phyloP scores from a whole-genome alignment of 2,888 invertebrate genomes.

The Lysandra bellargus region DNA sequence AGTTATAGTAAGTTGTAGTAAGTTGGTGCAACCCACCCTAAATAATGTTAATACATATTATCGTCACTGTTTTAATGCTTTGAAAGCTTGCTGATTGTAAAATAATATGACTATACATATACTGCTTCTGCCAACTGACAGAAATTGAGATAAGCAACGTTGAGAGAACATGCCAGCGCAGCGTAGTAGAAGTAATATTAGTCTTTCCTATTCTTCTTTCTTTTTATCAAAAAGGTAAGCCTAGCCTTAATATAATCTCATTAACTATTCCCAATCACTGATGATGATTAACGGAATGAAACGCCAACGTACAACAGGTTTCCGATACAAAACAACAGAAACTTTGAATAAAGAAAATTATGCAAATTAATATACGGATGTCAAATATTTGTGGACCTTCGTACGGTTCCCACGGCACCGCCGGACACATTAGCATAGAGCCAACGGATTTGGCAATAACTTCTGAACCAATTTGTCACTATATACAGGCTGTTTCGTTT shows the following conservation, averaged over 20 bases:
- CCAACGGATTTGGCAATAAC: conserved; percentile 39
- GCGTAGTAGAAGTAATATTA: no score
- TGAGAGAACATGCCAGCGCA: no score
- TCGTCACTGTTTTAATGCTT: no score
- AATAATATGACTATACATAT: no score
- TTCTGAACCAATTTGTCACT: conserved; percentile 39
- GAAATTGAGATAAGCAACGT: no score
- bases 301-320: neutral
- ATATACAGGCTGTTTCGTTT: conserved; percentile 15
- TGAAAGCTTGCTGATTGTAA: no score
- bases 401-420: conserved; percentile 39
- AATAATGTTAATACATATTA: no score
- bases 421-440: conserved; percentile 41
- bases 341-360: conserved; percentile 28
- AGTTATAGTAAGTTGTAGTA: no score
- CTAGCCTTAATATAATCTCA: neutral
- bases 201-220: no score
- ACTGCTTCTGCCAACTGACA: no score
- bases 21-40: no score
- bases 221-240: no score
- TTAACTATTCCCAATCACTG: neutral
- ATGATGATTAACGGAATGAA: conserved; percentile 16
- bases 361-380: conserved; percentile 22
- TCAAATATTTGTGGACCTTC: conserved; percentile 32
- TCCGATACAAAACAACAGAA: conserved; percentile 22